Conservation (phyloP, 2,888 invertebrate genomes). For the Mythimna pallens region DNA sequence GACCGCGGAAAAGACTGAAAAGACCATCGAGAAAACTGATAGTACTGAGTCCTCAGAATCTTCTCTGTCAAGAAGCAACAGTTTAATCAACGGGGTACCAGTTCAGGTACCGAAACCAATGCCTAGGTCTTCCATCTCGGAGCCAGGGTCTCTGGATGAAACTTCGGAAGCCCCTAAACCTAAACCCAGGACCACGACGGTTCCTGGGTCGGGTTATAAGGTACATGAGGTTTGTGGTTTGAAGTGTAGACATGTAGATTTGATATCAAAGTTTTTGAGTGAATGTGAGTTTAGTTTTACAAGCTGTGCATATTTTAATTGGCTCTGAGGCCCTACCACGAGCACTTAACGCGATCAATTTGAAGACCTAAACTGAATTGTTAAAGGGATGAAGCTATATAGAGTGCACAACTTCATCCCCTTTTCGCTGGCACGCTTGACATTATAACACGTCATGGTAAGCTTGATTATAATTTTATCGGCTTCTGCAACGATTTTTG, state of each 20-base stretch:
- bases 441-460: no score
- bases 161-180: conserved; percentile 88
- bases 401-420: no score
- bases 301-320: not conserved
- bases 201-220: conserved; percentile 94
- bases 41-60: conserved; percentile 81
- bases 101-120: conserved; percentile 94
- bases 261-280: conserved; percentile 25
- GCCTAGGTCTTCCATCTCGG: conserved; percentile 95
- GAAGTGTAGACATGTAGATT: conserved; percentile 38
- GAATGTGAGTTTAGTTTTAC: conserved; percentile 36
- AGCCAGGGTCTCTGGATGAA: conserved; percentile 90
- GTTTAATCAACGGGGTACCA: conserved; percentile 83
- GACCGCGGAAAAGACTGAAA: conserved; percentile 59
- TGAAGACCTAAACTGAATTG: no score
- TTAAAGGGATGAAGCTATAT: no score
- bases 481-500: not conserved
- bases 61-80: conserved; percentile 82
- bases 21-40: conserved; percentile 77
- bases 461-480: not conserved
- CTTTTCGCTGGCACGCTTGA: no score
- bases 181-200: conserved; percentile 93
- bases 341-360: no score
- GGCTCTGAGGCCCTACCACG: no score
- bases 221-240: conserved; percentile 83